Evolutionary conservation across 1,140 invertebrate genomes (phyloP).

Genomic region (Argopecten irradians): DNA sequence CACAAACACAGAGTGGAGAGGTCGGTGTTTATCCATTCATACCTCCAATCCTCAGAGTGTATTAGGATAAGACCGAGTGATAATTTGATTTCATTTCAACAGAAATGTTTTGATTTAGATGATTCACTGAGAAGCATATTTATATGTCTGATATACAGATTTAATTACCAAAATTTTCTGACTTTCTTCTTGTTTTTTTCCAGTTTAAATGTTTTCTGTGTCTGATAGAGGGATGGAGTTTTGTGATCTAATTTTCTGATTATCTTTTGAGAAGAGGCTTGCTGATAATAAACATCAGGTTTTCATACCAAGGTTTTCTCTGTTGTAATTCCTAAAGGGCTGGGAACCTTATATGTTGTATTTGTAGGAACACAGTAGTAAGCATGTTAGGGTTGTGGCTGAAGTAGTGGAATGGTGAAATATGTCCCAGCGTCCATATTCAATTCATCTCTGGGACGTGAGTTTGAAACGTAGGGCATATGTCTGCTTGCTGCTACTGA

Average conservation of each 20-base stretch:
- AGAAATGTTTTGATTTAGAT: not conserved
- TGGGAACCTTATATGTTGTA: not conserved
- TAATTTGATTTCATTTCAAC: not conserved
- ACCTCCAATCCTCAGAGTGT: not conserved
- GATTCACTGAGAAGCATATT: not conserved
- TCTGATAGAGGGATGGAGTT: not conserved
- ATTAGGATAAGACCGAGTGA: not conserved
- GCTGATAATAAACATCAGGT: not conserved
- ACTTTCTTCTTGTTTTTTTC: not conserved
- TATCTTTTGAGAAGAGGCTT: not conserved
- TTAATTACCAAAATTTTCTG: not conserved
- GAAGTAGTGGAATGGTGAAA: no score
- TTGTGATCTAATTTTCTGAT: constrained; percentile 18
- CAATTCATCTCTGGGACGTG: no score
- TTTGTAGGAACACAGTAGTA: no score
- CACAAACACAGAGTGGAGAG: not conserved
- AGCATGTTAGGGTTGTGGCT: no score
- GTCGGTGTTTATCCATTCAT: not conserved
- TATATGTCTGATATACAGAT: not conserved
- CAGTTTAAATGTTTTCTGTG: constrained; percentile 6
- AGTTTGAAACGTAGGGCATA: no score
- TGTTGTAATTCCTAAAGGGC: not conserved
- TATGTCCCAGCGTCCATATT: no score
- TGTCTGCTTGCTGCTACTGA: no score
- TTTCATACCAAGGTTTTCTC: not conserved